Percentiles rank a stretch among this genome's conserved stretches.
Conservation (phyloP, 2,797 vertebrate species). For the Gambelia wislizenii region DNA sequence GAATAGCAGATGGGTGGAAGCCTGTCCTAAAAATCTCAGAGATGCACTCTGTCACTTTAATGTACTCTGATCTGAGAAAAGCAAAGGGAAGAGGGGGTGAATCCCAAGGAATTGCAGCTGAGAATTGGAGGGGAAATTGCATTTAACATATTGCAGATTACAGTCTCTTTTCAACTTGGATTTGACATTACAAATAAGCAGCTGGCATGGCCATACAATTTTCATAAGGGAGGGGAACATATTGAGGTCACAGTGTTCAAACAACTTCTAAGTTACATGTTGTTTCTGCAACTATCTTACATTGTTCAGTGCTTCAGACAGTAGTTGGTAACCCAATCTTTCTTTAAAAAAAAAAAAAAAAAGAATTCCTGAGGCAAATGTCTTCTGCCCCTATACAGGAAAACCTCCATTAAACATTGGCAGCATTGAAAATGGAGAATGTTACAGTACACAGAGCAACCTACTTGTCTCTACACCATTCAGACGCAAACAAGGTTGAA, state of each 20-base stretch:
- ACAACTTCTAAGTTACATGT: not conserved
- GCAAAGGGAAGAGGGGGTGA: not conserved
- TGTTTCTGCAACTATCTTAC: not conserved
- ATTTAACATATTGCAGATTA: not conserved
- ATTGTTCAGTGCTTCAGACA: not conserved
- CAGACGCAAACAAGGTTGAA: not conserved
- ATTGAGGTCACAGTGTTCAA: constrained; percentile 20
- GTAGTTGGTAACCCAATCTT: not conserved
- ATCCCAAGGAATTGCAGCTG: not conserved
- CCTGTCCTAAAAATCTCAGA: not conserved
- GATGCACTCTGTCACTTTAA: not conserved
- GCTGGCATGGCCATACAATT: not conserved
- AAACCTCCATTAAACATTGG: not conserved
- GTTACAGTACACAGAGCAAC: not conserved
- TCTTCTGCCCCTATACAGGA: not conserved
- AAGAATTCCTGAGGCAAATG: not conserved
- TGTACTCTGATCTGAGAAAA: constrained; percentile 22
- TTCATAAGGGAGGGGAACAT: constrained; percentile 16
- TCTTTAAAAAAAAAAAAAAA: no score
- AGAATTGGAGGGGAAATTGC: not conserved
- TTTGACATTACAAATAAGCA: constrained; percentile 2
- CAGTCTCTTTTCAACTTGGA: constrained; percentile 1
- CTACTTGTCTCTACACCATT: not conserved
- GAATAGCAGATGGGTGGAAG: not conserved
- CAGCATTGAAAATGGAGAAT: constrained; percentile 39